Evolutionary conservation across 2,888 invertebrate genomes (phyloP).

Genomic region (Rosalia funebris): DNA sequence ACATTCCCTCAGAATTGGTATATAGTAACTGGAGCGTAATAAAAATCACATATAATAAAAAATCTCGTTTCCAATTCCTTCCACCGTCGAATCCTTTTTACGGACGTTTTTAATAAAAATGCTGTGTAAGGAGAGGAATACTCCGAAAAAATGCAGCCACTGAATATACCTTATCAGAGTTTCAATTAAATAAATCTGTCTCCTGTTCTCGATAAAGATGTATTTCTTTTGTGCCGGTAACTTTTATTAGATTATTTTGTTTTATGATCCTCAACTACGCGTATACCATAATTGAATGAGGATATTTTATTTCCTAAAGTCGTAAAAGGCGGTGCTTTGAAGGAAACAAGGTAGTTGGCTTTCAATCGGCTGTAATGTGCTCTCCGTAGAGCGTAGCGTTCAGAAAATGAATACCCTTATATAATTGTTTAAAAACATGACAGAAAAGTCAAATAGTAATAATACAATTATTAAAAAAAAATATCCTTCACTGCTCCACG

Average conservation of each 20-base stretch:
- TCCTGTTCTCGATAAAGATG: slow-evolving; percentile 32
- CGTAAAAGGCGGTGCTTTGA: slow-evolving; percentile 1
- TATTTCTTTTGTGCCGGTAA: slow-evolving; percentile 36
- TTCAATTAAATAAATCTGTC: slow-evolving; percentile 44
- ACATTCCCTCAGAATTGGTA: slow-evolving; percentile 24
- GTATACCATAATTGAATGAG: slow-evolving; percentile 27
- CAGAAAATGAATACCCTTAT: too few relatives aligned
- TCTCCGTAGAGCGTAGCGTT: too few relatives aligned
- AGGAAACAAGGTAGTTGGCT: slow-evolving; percentile 6
- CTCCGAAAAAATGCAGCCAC: slow-evolving; percentile 26
- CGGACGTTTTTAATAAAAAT: slow-evolving; percentile 47
- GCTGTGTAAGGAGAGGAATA: slow-evolving; percentile 39
- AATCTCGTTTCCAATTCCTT: slow-evolving; percentile 38
- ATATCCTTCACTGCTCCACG: too few relatives aligned
- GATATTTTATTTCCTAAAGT: slow-evolving; percentile 13
- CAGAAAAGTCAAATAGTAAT: too few relatives aligned
- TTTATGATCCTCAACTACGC: slow-evolving; percentile 16
- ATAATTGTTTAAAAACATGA: too few relatives aligned
- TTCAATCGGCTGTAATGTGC: neutral
- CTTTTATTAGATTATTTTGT: slow-evolving; percentile 26
- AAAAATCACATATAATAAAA: slow-evolving; percentile 34
- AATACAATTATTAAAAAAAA: too few relatives aligned
- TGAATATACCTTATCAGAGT: slow-evolving; percentile 44
- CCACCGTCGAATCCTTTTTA: slow-evolving; percentile 41
- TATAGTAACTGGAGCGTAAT: slow-evolving; percentile 28